Evolutionary conservation across 2,113 vertebrate genomes (phyloP).

Genomic region (Tauraco erythrolophus): DNA sequence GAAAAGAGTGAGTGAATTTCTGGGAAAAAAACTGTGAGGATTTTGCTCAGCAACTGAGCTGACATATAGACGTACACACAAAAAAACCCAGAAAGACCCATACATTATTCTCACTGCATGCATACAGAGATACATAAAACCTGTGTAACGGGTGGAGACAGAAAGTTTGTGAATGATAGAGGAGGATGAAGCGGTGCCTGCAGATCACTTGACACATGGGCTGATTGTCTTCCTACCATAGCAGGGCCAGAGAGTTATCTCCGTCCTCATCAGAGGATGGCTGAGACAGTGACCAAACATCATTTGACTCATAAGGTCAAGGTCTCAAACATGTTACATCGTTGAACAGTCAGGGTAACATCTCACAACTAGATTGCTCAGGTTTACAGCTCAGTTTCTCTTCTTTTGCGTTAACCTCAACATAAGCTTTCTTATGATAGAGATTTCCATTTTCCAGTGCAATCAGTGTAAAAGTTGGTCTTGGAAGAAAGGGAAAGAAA

Average conservation of each 20-base stretch:
- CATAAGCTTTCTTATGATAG: not conserved
- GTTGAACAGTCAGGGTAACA: accelerated
- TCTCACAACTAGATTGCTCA: not conserved
- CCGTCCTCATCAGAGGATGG: not conserved
- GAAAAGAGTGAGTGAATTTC: not conserved
- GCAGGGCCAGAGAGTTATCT: not conserved
- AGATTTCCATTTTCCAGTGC: not conserved
- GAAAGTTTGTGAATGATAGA: not conserved
- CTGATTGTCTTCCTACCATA: not conserved
- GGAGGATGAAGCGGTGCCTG: not conserved
- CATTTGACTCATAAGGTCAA: not conserved
- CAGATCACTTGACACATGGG: accelerated
- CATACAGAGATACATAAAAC: not conserved
- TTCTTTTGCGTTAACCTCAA: not conserved
- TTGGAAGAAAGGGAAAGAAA: not conserved
- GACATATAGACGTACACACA: accelerated
- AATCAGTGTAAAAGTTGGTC: not conserved
- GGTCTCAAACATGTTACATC: accelerated
- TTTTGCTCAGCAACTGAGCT: not conserved
- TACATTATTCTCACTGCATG: not conserved
- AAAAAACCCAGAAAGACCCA: not conserved
- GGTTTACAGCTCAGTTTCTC: not conserved
- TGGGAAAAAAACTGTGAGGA: not conserved
- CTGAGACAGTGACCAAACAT: not conserved
- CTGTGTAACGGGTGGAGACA: too few species aligned